Percentiles rank a stretch among this genome's conserved stretches.
phyloP scores from a whole-genome alignment of 1,140 invertebrate genomes.

The Panagrolaimus sp. region DNA sequence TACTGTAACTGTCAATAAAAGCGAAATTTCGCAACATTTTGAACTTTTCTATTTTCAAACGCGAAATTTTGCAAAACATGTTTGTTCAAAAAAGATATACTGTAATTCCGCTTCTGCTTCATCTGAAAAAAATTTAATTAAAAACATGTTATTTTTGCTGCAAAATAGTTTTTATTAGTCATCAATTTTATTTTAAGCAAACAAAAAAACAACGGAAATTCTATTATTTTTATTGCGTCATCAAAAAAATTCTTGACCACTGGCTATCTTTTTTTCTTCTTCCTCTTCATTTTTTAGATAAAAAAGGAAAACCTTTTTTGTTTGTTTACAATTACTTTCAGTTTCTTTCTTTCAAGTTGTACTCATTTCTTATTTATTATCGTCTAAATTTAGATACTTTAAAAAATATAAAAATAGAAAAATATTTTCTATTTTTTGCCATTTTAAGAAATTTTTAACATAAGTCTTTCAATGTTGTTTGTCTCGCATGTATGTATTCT shows the following conservation, averaged over 20 bases:
- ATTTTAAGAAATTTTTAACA: slow-evolving; percentile 3
- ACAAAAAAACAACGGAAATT: not conserved
- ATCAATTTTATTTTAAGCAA: slow-evolving; percentile 1
- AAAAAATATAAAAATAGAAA: not conserved
- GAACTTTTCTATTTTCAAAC: too few species aligned
- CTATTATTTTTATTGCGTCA: slow-evolving; percentile 7
- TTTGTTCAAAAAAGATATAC: too few species aligned
- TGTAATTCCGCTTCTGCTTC: too few species aligned
- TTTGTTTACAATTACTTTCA: too few species aligned
- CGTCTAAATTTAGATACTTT: not conserved
- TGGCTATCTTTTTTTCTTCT: not conserved
- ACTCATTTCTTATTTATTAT: not conserved
- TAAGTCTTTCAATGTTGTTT: too few species aligned
- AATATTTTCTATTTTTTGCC: not conserved
- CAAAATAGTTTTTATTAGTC: not conserved
- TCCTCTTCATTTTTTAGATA: not conserved
- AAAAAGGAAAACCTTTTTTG: too few species aligned
- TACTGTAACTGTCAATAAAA: too few species aligned
- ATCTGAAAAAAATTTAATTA: not conserved
- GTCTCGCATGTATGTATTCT: too few species aligned
- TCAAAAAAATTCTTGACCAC: not conserved
- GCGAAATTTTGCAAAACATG: too few species aligned
- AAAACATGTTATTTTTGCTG: too few species aligned
- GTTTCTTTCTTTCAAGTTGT: too few species aligned
- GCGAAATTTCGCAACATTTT: too few species aligned